Base-by-base conservation (phyloP, 2,888 invertebrate species). In the Drepanosiphum platanoidis region DNA sequence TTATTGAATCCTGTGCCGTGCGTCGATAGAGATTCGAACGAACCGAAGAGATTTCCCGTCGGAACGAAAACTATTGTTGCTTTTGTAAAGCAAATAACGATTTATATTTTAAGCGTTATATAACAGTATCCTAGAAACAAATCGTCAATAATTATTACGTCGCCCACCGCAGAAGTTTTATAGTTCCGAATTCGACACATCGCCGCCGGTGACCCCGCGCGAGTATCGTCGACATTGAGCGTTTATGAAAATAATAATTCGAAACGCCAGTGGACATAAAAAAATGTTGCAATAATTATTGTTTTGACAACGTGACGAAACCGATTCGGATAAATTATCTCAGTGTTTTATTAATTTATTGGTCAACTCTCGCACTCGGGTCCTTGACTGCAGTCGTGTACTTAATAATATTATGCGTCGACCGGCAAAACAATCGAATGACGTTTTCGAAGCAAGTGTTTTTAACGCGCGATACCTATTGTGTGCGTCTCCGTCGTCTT, bases 231-330 rank as follows among this genome's bases (percentile, higher is more conserved):
- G 75, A 61, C 75, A 77, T 77, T 77, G 58, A 58, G 36, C 58
- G 15, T 61, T 34, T 27, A 27, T n/a, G 8, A 61, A 3, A 61
- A 27, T 58, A 75, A 61, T 58, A 27, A 61, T 36, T 58, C 36
- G 58, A 36, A 58, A 61, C 61, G 61, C 61, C 61, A 9, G 27
- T 27, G 27, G 13, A 77, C 58, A 15, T 77, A 27, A n/a, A 27
- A 34, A n/a, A 18, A 27, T 77, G 58, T 77, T 36, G 58, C 75
- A 77, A 77, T 36, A 58, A 77, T 77, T 61, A 77, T 61, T 61
- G 58, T 61, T 77, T 58, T 58, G 58, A 32, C 58, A 18, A 58
- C 36, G 58, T 77, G 75, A 77, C 36, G 75, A 58, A 77, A 77
- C 36, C 36, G 36, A 36, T 27, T 61, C 11, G 58, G 58, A 58